Conservation (phyloP, 2,797 vertebrate genomes). For the Rhabdophis nuchalis region DNA sequence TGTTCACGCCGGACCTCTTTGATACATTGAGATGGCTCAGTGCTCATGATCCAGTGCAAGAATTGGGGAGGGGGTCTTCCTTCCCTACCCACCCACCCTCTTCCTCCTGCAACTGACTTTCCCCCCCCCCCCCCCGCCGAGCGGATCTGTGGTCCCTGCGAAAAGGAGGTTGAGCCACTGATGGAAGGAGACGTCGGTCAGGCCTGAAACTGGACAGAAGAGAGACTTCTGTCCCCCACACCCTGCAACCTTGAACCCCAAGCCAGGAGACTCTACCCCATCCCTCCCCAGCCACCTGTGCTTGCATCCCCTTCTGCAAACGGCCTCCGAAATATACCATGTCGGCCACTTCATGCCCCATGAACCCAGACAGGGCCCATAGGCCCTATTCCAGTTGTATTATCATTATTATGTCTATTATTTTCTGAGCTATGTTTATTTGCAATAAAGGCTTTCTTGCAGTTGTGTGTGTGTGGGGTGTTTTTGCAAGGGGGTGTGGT, state of each 20-base stretch:
- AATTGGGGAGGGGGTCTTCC: not conserved
- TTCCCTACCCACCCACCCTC: not conserved
- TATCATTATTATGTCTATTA: conserved; percentile 26
- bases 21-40: not conserved
- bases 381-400: conserved; percentile 29
- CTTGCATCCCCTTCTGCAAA: not conserved
- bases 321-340: not conserved
- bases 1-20: not conserved
- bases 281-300: not conserved
- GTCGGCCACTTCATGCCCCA: not conserved
- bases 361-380: conserved; percentile 9
- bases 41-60: not conserved
- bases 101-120: too few species aligned
- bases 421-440: conserved; percentile 38
- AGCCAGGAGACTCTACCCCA: not conserved
- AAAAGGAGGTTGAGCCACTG: not conserved
- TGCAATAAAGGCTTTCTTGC: conserved; percentile 42
- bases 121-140: too few species aligned
- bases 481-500: not conserved
- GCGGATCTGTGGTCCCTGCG: fast-evolving
- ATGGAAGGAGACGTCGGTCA: not conserved
- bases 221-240: not conserved
- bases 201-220: too few species aligned
- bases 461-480: not conserved
- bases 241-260: too few species aligned